Evolutionary conservation across 2,113 vertebrate species (phyloP), one percentile per base, ranked within the genome.

Genomic region (Mustela lutreola): DNA sequence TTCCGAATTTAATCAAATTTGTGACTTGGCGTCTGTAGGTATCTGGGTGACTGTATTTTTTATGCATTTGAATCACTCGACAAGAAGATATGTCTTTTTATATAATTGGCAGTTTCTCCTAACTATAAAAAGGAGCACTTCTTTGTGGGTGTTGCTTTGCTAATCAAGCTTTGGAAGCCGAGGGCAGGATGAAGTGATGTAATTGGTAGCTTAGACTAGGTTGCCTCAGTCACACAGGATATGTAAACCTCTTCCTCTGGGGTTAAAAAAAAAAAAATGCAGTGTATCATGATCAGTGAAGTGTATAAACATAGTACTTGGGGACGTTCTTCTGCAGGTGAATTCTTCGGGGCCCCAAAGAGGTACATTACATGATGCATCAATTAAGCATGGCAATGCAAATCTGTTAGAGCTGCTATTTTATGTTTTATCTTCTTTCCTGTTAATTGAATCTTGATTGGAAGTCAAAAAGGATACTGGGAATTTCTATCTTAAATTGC

Each of bases 1-100:
- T 76, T 94, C 42, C 50, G 81, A 94, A 91, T 96, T 79, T 65
- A 95, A 94, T 95, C 76, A 65, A 11, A 73, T 88, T 87, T 95
- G 94, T 81, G 86, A 94, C 50, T 67, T 97, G 81, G 95, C 80
- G 70, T 75, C 53, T 89, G 18, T 65, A 87, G 84, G 92, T 60
- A 95, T 78, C 50, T 89, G 90, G 31, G 11, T 92, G 92, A 91
- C 94, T 91, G 26, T 50, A 93, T 81, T 96, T 92, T 89, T 94
- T 84, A 91, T 92, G 56, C 26, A 36, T 96, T 90, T 97, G 82
- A 89, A 58, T 95, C 81, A 95, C 80, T 56, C 50, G 53, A 63
- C 31, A 83, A 62, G 71, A 78, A 86, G 82, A 70, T 86, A 45
- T 53, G 42, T 62, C 89, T 75, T 93, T 76, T 89, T 86, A 63